Evolutionary conservation across 2,888 invertebrate genomes (phyloP), one percentile per base, ranked within the genome.

Genomic region (Ectemnius continuus): DNA sequence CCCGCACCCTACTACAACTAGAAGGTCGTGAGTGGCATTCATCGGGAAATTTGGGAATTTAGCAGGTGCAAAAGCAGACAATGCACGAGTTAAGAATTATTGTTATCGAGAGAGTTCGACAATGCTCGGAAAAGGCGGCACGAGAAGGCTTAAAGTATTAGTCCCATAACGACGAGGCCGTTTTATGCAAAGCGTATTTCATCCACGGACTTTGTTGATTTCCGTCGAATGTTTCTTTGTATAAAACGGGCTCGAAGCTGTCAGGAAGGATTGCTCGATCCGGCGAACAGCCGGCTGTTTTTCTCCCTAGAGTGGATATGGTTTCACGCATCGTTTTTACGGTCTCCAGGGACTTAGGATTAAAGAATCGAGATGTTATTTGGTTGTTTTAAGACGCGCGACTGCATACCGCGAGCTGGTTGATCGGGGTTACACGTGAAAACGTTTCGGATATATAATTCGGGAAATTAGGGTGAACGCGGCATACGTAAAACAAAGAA

Each of bases 111-210:
- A 56, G 14, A 58, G 69, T 48, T 36, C 69, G n/a, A 46, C n/a
- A 70, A 75, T 67, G 67, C 66, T 73, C 58, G 78, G 70, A 63
- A 66, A 67, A 74, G 74, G 66, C 72, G 65, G 71, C 73, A 69
- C 63, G 69, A 60, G 63, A 61, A 70, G 72, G 61, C 56, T 67
- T 69, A n/a, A 65, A 67, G 67, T 61, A 72, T 58, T 60, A 26
- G 66, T 52, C 36, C 36, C 4, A 23, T 70, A 61, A 70, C 68
- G 56, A 67, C 52, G 66, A 45, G 76, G 69, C 81, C 71, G 67
- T 72, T 69, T 81, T 69, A 70, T 60, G 47, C n/a, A 28, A 16
- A 52, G 69, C 48, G 46, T 36, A 58, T 72, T 69, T 61, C 71
- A 72, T 76, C 46, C 60, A 62, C 58, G 67, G 59, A 62, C 57